Evolutionary conservation across 1,140 invertebrate species (phyloP), one percentile per base, ranked within the genome.

Genomic region (Drosophila nasuta): DNA sequence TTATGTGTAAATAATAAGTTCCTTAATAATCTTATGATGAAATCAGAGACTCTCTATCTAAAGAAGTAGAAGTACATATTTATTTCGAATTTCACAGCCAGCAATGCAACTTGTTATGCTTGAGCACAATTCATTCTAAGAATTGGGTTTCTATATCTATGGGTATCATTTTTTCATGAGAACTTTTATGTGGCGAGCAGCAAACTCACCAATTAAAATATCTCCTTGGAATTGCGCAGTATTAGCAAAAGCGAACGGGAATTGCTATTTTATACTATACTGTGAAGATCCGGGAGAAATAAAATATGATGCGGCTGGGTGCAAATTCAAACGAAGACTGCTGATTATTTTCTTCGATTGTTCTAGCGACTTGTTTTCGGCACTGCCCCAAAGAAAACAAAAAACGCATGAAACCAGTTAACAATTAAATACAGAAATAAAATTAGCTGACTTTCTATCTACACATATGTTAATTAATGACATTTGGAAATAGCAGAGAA

Each of bases 381-480:
- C 30, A 28, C 6, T 54, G 11, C 1, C 1, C 51, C 51, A 54
- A 54, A 54, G 35, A 35, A 33, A 1, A 49, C 30, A 17, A 54
- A 54, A 33, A 20, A 49, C 6, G 8, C 6, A 6, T 33, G 6
- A 54, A 54, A 54, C 51, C 51, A 35, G 51, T 54, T 54, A 35
- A 54, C 51, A 54, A 17, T 54, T 54, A 54, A 35, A 13, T 48
- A 48, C 35, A 52, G 33, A 28, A 51, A 13, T 28, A 5, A n/a
- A 51, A 51, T n/a, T 51, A 25, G 20, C 49, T 10, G 38, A 25
- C 20, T 25, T 25, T 25, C 3, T 25, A 25, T 25, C 20, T 10
- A 41, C n/a, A 43, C n/a, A 13, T 43, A 43, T 43, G 41, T 5
- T 13, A 43, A 43, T 43, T 13, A 13, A 13, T 43, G 41, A 13